Conservation (phyloP, 2,797 vertebrate species). For the Numenius phaeopus region DNA sequence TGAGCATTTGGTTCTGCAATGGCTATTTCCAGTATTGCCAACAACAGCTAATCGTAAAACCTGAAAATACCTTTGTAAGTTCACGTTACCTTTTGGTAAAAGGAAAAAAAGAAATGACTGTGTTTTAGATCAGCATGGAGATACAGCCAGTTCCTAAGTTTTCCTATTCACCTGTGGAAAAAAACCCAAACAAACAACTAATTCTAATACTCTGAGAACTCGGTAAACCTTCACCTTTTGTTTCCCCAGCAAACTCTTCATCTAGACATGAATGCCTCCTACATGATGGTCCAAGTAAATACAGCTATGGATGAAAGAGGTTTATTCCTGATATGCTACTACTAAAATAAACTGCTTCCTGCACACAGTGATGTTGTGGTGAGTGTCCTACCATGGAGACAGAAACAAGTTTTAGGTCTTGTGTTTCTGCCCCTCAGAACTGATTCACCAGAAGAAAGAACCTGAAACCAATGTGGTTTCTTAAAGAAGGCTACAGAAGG, state of each 20-base stretch:
- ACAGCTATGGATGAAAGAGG: background rate
- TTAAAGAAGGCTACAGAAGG: background rate
- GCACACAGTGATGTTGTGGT: too few relatives aligned
- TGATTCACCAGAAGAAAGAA: background rate
- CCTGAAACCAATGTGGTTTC: background rate
- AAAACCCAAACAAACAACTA: background rate
- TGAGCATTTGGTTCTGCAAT: too few relatives aligned
- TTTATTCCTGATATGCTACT: background rate
- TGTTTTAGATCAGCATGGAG: background rate
- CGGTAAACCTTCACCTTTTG: background rate
- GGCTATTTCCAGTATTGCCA: background rate
- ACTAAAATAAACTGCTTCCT: background rate
- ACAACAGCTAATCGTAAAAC: background rate
- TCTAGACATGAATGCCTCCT: background rate
- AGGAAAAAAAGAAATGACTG: background rate
- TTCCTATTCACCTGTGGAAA: background rate
- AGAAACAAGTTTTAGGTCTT: background rate
- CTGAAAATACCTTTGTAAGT: background rate
- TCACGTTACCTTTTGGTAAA: background rate
- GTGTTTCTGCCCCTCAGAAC: background rate
- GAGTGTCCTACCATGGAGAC: fast-evolving
- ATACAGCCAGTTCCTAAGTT: background rate
- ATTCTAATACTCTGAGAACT: background rate
- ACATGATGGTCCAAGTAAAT: background rate
- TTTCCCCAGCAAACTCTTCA: background rate